Evolutionary conservation across 2,113 vertebrate species (phyloP), one percentile per base, ranked within the genome.

Genomic region (Sylvilagus bachmani): DNA sequence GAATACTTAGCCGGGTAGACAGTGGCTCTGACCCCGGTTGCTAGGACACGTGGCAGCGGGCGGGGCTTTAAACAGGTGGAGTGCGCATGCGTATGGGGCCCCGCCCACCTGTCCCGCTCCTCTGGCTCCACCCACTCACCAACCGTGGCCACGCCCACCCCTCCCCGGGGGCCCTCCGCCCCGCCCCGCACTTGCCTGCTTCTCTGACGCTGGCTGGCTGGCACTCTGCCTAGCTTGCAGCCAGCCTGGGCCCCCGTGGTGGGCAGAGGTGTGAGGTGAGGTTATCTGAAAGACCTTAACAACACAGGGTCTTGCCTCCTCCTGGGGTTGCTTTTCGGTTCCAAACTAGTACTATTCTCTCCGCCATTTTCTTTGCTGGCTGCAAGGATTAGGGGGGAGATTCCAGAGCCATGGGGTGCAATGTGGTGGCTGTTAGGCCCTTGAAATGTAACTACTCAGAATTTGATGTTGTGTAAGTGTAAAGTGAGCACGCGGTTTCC

Each of bases 61-160:
- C 6, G 3, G 49, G 14, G 16, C 24, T 27, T 9, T 4, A 29
- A 27, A 31, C 5, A 4, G 25, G 2, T 8, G 33, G 11, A n/a
- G 58, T 74, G 61, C 91, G 91, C 95, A 84, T 95, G 96, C 80
- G 96, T 66, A 10, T 31, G 6, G 31, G 4, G 58, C 8, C n/a
- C 22, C 2, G 2, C 69, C 0, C 3, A 17, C 12, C n/a, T 58
- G 8, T 44, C 33, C 31, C 9, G 3, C 25, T 10, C 10, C 0
- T 8, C 44, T 33, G 29, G 33, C 8, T 4, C 10, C 8, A 11
- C 22, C 36, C 29, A 7, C n/a, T 25, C 24, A 21, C 44, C 44
- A 44, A 44, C 44, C 44, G 8, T 44, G 44, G 44, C 7, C 44
- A 44, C 44, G 44, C 44, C 44, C 44, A 44, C 44, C 44, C 38